Conservation (phyloP, 2,797 vertebrate genomes). For the Pseudotriccus pelzelni region DNA sequence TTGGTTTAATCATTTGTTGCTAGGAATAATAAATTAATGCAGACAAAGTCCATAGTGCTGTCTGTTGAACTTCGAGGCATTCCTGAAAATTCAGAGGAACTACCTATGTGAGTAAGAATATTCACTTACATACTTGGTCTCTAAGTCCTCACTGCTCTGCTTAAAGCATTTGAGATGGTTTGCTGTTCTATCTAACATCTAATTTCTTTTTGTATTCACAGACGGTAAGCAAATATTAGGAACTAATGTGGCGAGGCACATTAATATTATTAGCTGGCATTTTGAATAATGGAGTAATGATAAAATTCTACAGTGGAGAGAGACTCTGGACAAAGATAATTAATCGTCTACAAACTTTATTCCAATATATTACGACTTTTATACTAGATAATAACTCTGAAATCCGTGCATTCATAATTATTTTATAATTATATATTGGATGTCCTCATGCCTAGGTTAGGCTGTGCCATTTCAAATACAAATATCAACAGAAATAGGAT, state of each 20-base stretch:
- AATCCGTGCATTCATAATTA: background rate
- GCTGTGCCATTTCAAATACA: background rate
- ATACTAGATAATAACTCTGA: background rate
- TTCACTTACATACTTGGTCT: background rate
- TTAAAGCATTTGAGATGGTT: conserved; percentile 17
- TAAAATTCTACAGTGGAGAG: background rate
- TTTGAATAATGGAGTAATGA: conserved; percentile 43
- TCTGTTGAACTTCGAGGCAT: background rate
- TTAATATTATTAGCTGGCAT: conserved; percentile 47
- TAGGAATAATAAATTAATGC: conserved; percentile 67
- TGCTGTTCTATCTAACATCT: conserved; percentile 4
- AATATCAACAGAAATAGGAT: background rate
- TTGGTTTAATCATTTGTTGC: conserved; percentile 73
- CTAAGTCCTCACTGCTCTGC: background rate
- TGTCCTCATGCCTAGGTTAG: background rate
- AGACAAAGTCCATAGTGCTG: conserved; percentile 13
- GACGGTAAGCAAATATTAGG: conserved; percentile 40
- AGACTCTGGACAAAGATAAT: conserved; percentile 19
- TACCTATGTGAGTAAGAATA: background rate
- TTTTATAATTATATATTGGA: background rate
- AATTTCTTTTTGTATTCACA: conserved; percentile 54
- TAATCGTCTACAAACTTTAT: background rate
- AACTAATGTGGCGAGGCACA: conserved; percentile 21
- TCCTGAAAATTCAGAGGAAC: background rate
- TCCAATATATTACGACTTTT: background rate